Evolutionary conservation across 1,140 invertebrate genomes (phyloP).

Genomic region (Drosophila guanche): DNA sequence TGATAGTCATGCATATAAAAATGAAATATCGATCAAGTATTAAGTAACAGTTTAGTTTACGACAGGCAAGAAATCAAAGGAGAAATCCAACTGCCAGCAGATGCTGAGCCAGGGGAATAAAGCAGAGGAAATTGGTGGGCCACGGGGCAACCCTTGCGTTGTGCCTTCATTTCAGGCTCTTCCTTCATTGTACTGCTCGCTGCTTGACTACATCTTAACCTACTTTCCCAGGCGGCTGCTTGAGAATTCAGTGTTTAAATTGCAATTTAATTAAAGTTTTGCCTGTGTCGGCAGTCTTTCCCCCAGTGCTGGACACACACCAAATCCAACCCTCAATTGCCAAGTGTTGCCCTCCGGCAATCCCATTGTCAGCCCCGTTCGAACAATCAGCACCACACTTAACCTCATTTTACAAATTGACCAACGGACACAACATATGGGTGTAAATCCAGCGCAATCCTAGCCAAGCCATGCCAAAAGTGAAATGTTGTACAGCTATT

Average conservation of each 20-base stretch:
- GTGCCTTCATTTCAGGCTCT: background rate
- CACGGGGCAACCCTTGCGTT: background rate
- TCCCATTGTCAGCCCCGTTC: slow-evolving; percentile 11
- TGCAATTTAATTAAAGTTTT: slow-evolving; percentile 77
- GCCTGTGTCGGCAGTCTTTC: slow-evolving; percentile 9
- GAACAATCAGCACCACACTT: slow-evolving; percentile 36
- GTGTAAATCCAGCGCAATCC: slow-evolving; percentile 75
- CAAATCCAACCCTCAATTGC: background rate
- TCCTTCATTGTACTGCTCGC: background rate
- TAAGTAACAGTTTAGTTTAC: slow-evolving; percentile 82
- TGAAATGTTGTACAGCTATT: slow-evolving; percentile 79
- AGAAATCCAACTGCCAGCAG: slow-evolving; percentile 9
- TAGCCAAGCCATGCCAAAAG: slow-evolving; percentile 61
- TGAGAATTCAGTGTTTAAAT: slow-evolving; percentile 43
- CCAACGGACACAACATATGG: slow-evolving; percentile 65
- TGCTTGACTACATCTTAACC: slow-evolving; percentile 38
- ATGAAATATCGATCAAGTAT: slow-evolving; percentile 82
- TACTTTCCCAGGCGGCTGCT: slow-evolving; percentile 35
- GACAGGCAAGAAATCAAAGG: slow-evolving; percentile 55
- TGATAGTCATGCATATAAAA: slow-evolving; percentile 81
- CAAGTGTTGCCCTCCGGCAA: slow-evolving; percentile 29
- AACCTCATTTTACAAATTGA: slow-evolving; percentile 79
- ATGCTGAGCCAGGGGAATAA: slow-evolving; percentile 34
- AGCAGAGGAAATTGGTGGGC: slow-evolving; percentile 7
- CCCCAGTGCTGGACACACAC: slow-evolving; percentile 19